Evolutionary conservation across 2,113 vertebrate species (phyloP).

Genomic region (Neodon shergylaensis): DNA sequence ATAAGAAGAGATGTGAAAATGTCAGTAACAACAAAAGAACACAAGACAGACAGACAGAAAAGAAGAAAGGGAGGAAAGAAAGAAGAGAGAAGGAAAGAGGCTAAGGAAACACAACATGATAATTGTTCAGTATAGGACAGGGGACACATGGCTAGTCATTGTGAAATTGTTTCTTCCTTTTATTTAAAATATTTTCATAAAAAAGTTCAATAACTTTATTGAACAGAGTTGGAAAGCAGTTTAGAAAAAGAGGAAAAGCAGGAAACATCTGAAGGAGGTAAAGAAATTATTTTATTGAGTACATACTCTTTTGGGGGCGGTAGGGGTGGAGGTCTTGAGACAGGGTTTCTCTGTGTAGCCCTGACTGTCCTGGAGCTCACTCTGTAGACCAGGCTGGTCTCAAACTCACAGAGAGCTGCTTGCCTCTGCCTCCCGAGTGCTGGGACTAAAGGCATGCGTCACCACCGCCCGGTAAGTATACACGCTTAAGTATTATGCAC

Average conservation of each 20-base stretch:
- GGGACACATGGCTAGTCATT: not conserved
- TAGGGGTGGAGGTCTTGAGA: too few relatives aligned
- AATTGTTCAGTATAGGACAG: not conserved
- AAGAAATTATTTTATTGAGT: constrained; percentile 17
- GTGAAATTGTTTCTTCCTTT: constrained; percentile 9
- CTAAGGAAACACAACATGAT: not conserved
- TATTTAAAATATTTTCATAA: constrained; percentile 30
- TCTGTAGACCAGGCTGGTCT: too few relatives aligned
- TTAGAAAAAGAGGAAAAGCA: constrained; percentile 40
- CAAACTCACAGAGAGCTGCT: too few relatives aligned
- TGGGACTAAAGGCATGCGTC: too few relatives aligned
- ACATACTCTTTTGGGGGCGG: not conserved
- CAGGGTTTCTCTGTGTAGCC: too few relatives aligned
- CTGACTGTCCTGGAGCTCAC: too few relatives aligned
- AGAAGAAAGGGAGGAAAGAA: not conserved
- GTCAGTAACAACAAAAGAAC: not conserved
- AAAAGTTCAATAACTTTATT: constrained; percentile 31
- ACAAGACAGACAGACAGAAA: not conserved
- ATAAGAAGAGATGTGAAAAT: not conserved
- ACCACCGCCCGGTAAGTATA: not conserved
- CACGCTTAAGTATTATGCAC: not conserved
- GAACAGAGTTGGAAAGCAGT: constrained; percentile 18
- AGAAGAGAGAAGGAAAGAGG: not conserved
- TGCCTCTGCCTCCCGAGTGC: too few relatives aligned
- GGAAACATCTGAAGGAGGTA: constrained; percentile 2